Conservation (phyloP, 1,140 invertebrate species). For the Pantala flavescens region DNA sequence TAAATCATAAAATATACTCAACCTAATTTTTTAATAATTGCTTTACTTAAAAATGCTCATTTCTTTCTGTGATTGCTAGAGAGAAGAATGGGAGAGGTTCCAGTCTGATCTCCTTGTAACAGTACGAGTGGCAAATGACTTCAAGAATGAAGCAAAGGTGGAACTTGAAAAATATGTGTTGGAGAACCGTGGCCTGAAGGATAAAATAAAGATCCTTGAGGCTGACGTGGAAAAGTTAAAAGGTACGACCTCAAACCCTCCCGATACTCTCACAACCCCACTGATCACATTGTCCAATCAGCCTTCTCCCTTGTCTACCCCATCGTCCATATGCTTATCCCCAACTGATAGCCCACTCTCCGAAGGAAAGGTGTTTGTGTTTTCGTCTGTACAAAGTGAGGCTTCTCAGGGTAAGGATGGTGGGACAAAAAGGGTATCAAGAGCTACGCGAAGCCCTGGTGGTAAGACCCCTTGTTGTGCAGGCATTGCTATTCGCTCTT, state of each 20-base stretch:
- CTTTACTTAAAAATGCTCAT: too few relatives aligned
- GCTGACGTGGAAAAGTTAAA: constrained; percentile 68
- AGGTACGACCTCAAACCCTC: constrained; percentile 38
- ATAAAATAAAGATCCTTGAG: constrained; percentile 62
- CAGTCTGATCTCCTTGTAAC: constrained; percentile 85
- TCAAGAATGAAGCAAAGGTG: constrained; percentile 76
- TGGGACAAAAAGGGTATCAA: not conserved
- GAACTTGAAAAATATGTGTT: constrained; percentile 68
- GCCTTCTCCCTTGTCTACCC: not conserved
- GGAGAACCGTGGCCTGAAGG: constrained; percentile 72
- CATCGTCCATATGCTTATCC: not conserved
- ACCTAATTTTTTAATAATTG: too few relatives aligned
- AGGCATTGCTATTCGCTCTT: not conserved
- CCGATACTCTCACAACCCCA: not conserved
- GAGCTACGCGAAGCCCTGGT: not conserved
- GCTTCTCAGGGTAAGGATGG: not conserved
- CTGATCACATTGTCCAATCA: not conserved
- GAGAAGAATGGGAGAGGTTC: constrained; percentile 86
- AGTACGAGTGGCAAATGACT: constrained; percentile 88
- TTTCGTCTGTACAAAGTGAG: not conserved
- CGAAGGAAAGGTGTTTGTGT: not conserved
- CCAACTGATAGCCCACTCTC: not conserved
- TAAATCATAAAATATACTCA: too few relatives aligned
- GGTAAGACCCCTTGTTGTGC: not conserved
- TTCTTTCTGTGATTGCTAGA: constrained; percentile 32